Percentiles rank a stretch among this genome's conserved stretches.
Evolutionary conservation across 2,888 invertebrate genomes (phyloP).

Genomic region (Ormyrus nitidulus): DNA sequence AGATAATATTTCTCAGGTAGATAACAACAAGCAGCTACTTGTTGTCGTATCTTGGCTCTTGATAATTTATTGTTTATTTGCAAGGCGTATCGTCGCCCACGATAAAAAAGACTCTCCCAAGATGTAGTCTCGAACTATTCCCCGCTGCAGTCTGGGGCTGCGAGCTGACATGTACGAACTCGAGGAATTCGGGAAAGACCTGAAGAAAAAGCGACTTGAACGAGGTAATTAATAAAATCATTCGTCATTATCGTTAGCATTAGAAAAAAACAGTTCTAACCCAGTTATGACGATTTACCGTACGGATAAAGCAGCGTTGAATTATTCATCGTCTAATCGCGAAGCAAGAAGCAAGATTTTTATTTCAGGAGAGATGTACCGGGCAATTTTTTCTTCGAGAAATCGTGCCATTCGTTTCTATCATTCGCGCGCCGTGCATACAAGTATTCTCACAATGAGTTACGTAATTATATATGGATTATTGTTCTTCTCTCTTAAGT

Average conservation of each 20-base stretch:
- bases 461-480: constrained; percentile 2
- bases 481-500: neutral
- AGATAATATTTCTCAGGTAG: constrained; percentile 14
- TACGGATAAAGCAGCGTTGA: too few species aligned
- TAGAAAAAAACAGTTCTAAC: too few species aligned
- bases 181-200: constrained; percentile 33
- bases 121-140: neutral
- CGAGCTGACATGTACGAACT: constrained; percentile 42
- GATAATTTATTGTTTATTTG: constrained; percentile 49
- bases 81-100: constrained; percentile 22
- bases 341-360: too few species aligned
- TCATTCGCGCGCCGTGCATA: neutral
- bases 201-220: constrained; percentile 4
- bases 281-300: too few species aligned
- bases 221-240: constrained; percentile 24
- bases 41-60: neutral
- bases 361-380: neutral
- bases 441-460: constrained; percentile 17
- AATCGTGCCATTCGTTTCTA: too few species aligned
- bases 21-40: constrained; percentile 16
- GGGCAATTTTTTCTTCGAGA: neutral
- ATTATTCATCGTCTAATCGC: too few species aligned
- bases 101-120: constrained; percentile 35
- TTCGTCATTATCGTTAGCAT: too few species aligned
- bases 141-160: neutral